Base-by-base conservation (phyloP, 2,888 invertebrate genomes). In the Macaria liturata region DNA sequence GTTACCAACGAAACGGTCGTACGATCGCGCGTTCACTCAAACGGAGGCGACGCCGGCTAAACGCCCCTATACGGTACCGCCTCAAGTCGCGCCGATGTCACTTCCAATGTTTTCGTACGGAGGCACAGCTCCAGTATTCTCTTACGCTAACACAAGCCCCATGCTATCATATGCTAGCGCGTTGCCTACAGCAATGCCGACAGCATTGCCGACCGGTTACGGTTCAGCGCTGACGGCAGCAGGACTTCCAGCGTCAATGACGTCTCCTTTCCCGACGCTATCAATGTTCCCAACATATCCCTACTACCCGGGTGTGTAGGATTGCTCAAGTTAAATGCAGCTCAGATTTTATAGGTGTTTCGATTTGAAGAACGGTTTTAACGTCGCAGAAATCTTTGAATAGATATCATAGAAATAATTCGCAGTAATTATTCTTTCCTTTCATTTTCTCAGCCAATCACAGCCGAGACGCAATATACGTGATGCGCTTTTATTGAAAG, bases 1-100 rank as follows among this genome's bases (percentile, higher is more conserved):
- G 72, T 79, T 80, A 70, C 93, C 88, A 46, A 92, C 95, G 62
- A 96, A 96, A 79, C 91, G 96, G 3, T 93, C 93, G 0, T 96
- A 95, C 86, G 96, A 96, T 45, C 94, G 94, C 72, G 95, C 96
- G 0, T 96, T 96, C 72, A 92, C 94, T 0, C 92, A 92, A 8
- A 91, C 84, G 1, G 86, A 88, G 4, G 70, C 83, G 9, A 70
- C 90, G 37, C 86, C 94, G n/a, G 88, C 92, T 34, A 91, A 93
- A 45, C 79, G 93, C 64, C 76, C 86, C 64, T 89, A 92, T 79
- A 66, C 91, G 53, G 70, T 84, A 6, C 83, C 78, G 0, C 84
- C 80, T 3, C 86, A 90, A 9, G 84, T 92, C 66, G 74, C 88
- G 0, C 86, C 86, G 0, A 74, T 82, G 64, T 91, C 81, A n/a